Evolutionary conservation across 2,113 vertebrate species (phyloP).

Genomic region (Edolisoma coerulescens): DNA sequence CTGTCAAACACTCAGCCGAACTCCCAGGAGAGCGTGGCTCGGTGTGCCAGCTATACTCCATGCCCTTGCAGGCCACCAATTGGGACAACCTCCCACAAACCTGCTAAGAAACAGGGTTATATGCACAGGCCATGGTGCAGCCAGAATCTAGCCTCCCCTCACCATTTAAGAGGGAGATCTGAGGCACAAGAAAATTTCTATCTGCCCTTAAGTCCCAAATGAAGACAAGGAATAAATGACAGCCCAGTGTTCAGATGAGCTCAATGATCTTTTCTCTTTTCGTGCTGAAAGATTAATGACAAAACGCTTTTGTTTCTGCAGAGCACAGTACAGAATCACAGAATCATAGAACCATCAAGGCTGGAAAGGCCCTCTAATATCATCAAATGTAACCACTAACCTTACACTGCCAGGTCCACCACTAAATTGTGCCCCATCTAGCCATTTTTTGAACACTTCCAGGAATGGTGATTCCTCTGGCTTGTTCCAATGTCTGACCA

Average conservation of each 20-base stretch:
- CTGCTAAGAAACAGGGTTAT: neutral
- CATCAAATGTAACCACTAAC: neutral
- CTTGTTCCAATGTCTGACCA: neutral
- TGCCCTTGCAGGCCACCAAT: neutral
- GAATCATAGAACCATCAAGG: neutral
- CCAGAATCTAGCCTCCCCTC: neutral
- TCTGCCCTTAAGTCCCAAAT: accelerated
- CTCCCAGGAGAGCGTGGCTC: neutral
- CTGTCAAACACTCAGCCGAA: neutral
- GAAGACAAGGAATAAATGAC: neutral
- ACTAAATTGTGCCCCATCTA: neutral
- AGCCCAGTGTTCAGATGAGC: neutral
- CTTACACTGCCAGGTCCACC: neutral
- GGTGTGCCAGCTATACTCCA: neutral
- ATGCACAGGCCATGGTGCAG: neutral
- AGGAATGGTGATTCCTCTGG: neutral
- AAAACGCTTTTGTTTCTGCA: neutral
- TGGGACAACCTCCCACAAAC: neutral
- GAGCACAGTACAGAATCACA: neutral
- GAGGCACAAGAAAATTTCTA: neutral
- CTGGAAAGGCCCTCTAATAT: neutral
- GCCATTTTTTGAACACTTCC: neutral
- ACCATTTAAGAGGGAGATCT: neutral
- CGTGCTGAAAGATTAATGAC: neutral
- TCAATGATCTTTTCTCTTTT: neutral